phyloP scores from a whole-genome alignment of 2,888 invertebrate species.

The Zygaena filipendulae region DNA sequence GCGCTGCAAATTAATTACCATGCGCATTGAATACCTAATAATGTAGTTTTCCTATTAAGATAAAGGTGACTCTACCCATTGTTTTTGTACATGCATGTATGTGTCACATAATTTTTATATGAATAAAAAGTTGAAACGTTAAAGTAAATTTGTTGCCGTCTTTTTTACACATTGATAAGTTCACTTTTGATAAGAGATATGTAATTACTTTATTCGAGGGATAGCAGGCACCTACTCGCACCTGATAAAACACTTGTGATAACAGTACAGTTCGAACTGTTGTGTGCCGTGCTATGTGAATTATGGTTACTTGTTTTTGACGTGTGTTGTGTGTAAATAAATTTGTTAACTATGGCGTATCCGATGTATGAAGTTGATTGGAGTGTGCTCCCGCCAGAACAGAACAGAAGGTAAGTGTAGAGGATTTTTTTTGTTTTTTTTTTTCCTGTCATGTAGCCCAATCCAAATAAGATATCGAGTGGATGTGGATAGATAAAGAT shows the following conservation, averaged over 20 bases:
- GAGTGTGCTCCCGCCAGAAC: constrained; percentile 87
- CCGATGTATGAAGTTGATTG: constrained; percentile 82
- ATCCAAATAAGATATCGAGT: too few species aligned
- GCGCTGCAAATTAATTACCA: too few species aligned
- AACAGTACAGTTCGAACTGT: constrained; percentile 57
- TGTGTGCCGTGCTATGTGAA: constrained; percentile 47
- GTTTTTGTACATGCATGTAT: constrained; percentile 57
- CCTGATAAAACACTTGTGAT: constrained; percentile 62
- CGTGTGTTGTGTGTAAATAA: constrained; percentile 20
- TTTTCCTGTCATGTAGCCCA: too few species aligned
- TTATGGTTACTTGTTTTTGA: constrained; percentile 29
- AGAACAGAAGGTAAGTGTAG: constrained; percentile 80
- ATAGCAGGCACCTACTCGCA: constrained; percentile 43
- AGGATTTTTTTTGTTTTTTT: too few species aligned
- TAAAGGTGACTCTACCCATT: constrained; percentile 53
- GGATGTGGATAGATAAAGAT: too few species aligned
- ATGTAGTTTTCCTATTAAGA: constrained; percentile 63
- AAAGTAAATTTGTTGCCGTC: constrained; percentile 51
- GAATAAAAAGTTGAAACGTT: constrained; percentile 52
- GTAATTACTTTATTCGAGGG: constrained; percentile 59
- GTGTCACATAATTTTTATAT: constrained; percentile 48
- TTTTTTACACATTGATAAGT: constrained; percentile 58
- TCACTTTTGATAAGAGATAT: constrained; percentile 65
- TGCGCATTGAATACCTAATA: constrained; percentile 58
- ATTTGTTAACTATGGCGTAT: constrained; percentile 44